phyloP scores from a whole-genome alignment of 2,113 vertebrate species.

The Geococcyx californianus region DNA sequence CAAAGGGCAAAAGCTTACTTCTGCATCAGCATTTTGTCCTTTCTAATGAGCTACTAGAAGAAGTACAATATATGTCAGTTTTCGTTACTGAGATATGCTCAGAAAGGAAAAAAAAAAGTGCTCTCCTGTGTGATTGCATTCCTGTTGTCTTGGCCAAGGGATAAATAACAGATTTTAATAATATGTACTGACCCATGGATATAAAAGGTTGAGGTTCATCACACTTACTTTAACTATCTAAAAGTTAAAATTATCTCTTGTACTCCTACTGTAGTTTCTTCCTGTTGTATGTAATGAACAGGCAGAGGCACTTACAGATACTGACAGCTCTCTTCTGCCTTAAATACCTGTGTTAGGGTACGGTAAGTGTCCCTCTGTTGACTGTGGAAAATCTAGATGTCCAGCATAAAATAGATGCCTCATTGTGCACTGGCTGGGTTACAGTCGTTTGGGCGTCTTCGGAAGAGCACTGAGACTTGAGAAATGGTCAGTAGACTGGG shows the following conservation, averaged over 20 bases:
- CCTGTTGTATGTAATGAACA: neutral
- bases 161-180: neutral
- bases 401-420: neutral
- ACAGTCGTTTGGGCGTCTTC: rapidly evolving
- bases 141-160: neutral
- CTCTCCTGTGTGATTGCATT: neutral
- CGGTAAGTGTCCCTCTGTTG: neutral
- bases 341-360: neutral
- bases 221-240: neutral
- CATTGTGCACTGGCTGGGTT: neutral
- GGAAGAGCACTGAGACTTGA: neutral
- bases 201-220: neutral
- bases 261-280: neutral
- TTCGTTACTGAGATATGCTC: neutral
- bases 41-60: neutral
- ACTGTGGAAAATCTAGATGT: neutral
- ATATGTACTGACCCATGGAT: neutral
- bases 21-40: neutral
- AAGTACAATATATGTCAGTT: neutral
- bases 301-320: neutral
- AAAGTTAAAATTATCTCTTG: neutral
- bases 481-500: rapidly evolving
- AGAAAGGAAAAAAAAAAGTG: neutral
- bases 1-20: neutral
- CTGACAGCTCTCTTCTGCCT: neutral